Base-by-base conservation (phyloP, 92 coral and sea anemone genomes). In the Bergia puertoricense region DNA sequence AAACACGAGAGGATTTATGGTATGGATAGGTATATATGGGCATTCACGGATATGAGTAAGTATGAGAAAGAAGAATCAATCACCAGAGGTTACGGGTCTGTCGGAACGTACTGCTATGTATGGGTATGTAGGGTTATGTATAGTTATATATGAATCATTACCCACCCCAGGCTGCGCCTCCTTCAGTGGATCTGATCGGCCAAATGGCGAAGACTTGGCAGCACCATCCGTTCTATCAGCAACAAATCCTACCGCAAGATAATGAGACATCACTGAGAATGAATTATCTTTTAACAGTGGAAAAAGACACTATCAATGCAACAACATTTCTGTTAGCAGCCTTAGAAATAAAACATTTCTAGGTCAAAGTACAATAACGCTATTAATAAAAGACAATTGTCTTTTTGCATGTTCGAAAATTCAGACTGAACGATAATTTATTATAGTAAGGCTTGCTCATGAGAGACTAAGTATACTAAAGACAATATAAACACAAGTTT, bases 101-200 rank as follows among this genome's bases (percentile, higher is more conserved):
- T 72, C 7, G 45, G 9, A 38, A 74, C 13, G 14, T 54, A 54
- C 18, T 10, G 16, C 16, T 18, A 54, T 54, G 59, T 8, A 48
- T 7, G 54, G 11, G 10, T 48, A 48, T 7, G 10, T 6, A 7
- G 7, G 7, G 54, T 7, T 13, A 48, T 8, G 54, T 1, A 48
- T 48, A 48, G 54, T 7, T 9, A 7, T 7, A 48, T 6, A 6
- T 1, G 54, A 48, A 48, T 48, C 5, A 13, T 38, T 18, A 51
- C 57, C 8, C 57, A 82, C 98, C 92, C 94, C 90, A 37, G 98
- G 98, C 71, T 94, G 98, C 9, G 91, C 74, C 71, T 93, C 95
- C 84, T 94, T 93, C 38, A 94, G 88, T 30, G 98, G 98, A 86
- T 94, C 96, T 36, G 98, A 94, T 80, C 98, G 79, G 82, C 95